Base-by-base conservation (phyloP, 2,888 invertebrate genomes). In the Zaprionus obscuricornis region DNA sequence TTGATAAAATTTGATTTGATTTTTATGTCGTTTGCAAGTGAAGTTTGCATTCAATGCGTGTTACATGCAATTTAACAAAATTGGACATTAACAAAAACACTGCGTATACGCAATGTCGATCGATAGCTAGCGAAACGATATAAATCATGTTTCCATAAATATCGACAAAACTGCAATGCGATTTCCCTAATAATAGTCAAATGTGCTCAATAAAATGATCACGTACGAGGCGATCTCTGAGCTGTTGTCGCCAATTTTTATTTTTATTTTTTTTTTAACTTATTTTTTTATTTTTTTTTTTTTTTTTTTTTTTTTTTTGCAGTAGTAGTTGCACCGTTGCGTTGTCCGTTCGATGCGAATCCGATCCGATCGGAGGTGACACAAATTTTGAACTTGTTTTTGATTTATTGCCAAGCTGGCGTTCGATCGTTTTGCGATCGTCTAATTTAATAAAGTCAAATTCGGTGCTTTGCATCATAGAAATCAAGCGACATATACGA, bases 121-220 rank as follows among this genome's bases (percentile, higher is more conserved):
- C 67, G 43, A 43, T 47, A 50, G 55, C 40, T 55, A 33, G 34
- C 68, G 65, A 70, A 73, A 39, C 73, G 69, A 84, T 75, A 77
- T 83, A 85, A 87, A 87, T 87, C 86, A 85, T 87, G 86, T 85
- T 87, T 78, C 85, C 82, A 84, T 82, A 82, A 82, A 82, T 57
- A 82, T 49, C 58, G 54, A n/a, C 22, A 33, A 74, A 52, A 47
- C 55, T 36, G 74, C 71, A 74, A 62, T 52, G 62, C 57, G 82
- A 87, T 87, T 88, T 87, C 88, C 87, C 87, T 88, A 86, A 78
- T 87, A 88, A 88, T 88, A 89, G 87, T 88, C 87, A 89, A 89
- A 88, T 89, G 73, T 74, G 78, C 71, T 86, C 76, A 78, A 87
- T 74, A 86, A 79, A 85, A 66, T 81, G 70, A 63, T 75, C 81